Evolutionary conservation across 1,140 invertebrate genomes (phyloP), one percentile per base, ranked within the genome.

Genomic region (Brachystomella parvula): DNA sequence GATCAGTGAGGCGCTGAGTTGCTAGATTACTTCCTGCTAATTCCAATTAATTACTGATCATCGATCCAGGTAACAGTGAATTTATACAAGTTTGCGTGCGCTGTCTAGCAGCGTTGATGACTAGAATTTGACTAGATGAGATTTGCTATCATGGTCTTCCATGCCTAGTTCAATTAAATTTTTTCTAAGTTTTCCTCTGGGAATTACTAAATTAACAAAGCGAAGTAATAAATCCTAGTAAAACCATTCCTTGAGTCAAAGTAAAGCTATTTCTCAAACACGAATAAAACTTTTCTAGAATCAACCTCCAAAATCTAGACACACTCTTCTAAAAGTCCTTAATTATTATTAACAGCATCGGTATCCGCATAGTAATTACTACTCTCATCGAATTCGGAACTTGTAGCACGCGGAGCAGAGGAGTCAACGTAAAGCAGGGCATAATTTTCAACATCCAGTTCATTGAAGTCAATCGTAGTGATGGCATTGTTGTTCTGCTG

Each of bases 391-490:
- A 53, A 53, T 53, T 53, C 49, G 6, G 49, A 53, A 24, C 49
- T 53, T 3, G 49, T 53, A 26, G 49, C 49, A 53, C 49, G 49
- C 21, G 49, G 49, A 53, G 49, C 49, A 26, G 12, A 17, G 9
- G 49, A 17, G 49, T 53, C 49, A 24, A 53, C 49, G 24, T 53
- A 53, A 6, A 53, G 24, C 49, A 53, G 24, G 24, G 49, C 49
- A 53, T 53, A 53, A 53, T 53, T 53, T 53, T 53, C 49, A 24
- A 53, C 24, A 26, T 53, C 49, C 12, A 53, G 12, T 17, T 53
- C 49, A 24, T 53, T 53, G 3, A 53, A 26, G 49, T 53, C 49
- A 53, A 53, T 24, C n/a, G n/a, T n/a, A 53, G 49, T 53, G 49
- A 24, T 17, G 12, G 12, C 49, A 24, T 53, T 53, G 49, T 53